Conservation (phyloP, 2,888 invertebrate species). For the Macrosiphum euphorbiae region DNA sequence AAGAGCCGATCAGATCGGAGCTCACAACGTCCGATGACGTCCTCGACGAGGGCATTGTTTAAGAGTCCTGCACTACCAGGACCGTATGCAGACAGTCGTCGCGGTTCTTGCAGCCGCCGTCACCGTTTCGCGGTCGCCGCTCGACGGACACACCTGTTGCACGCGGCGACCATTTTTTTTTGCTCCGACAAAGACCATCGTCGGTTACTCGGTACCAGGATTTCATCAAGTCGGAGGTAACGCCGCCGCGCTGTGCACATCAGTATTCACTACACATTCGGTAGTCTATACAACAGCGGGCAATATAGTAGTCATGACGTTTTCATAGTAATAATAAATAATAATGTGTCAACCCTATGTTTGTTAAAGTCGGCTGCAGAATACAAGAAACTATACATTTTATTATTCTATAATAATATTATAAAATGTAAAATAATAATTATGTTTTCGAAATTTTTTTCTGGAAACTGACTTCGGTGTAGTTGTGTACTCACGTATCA, state of each 20-base stretch:
- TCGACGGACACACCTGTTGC: not conserved
- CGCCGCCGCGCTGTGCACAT: not conserved
- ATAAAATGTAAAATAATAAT: not conserved
- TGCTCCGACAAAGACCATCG: constrained; percentile 16
- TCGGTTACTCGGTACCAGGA: not conserved
- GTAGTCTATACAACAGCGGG: too few species aligned
- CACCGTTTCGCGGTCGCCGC: not conserved
- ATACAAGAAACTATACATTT: not conserved
- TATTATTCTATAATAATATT: not conserved
- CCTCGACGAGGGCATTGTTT: constrained; percentile 26
- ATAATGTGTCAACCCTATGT: not conserved
- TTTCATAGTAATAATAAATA: not conserved
- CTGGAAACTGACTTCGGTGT: not conserved
- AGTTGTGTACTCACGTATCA: not conserved
- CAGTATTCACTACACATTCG: too few species aligned
- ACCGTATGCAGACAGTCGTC: not conserved
- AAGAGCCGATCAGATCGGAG: not conserved
- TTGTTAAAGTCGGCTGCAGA: not conserved
- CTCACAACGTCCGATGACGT: too few species aligned
- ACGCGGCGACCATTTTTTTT: not conserved
- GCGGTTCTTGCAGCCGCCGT: not conserved
- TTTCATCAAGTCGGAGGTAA: not conserved
- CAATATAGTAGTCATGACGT: too few species aligned
- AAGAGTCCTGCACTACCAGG: constrained; percentile 9
- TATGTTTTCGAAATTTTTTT: not conserved